Conservation (phyloP, 2,113 vertebrate genomes). For the Chunga burmeisteri region DNA sequence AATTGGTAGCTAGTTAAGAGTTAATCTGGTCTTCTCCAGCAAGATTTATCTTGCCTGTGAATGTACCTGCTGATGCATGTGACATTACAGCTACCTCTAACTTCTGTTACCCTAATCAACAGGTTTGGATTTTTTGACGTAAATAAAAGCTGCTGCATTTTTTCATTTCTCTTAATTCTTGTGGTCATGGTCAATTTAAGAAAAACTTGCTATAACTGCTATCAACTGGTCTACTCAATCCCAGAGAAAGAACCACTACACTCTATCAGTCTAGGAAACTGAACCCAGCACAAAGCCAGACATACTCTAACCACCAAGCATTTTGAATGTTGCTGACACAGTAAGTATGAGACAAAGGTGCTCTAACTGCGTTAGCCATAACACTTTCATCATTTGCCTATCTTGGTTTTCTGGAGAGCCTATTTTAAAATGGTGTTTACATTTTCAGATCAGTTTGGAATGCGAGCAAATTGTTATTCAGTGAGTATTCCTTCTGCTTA, state of each 20-base stretch:
- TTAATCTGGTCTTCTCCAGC: not conserved
- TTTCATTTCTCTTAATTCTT: not conserved
- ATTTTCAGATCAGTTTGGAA: not conserved
- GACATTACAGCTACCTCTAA: not conserved
- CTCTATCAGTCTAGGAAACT: not conserved
- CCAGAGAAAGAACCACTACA: not conserved
- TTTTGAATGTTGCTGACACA: not conserved
- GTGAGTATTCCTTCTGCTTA: not conserved
- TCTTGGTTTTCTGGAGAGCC: not conserved
- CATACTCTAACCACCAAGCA: accelerated
- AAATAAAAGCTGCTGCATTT: slow-evolving; percentile 2
- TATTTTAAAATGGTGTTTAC: not conserved
- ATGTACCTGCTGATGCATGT: accelerated
- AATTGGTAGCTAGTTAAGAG: slow-evolving; percentile 33
- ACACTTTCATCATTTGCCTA: not conserved
- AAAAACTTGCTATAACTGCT: not conserved
- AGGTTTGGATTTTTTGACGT: not conserved
- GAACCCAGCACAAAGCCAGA: not conserved
- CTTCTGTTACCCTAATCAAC: not conserved
- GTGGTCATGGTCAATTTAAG: not conserved
- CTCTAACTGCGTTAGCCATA: not conserved
- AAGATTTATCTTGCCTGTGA: not conserved
- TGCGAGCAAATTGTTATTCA: not conserved
- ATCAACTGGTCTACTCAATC: accelerated
- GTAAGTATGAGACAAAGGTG: not conserved